Evolutionary conservation across 2,888 invertebrate species (phyloP).

Genomic region (Harmothoe impar): DNA sequence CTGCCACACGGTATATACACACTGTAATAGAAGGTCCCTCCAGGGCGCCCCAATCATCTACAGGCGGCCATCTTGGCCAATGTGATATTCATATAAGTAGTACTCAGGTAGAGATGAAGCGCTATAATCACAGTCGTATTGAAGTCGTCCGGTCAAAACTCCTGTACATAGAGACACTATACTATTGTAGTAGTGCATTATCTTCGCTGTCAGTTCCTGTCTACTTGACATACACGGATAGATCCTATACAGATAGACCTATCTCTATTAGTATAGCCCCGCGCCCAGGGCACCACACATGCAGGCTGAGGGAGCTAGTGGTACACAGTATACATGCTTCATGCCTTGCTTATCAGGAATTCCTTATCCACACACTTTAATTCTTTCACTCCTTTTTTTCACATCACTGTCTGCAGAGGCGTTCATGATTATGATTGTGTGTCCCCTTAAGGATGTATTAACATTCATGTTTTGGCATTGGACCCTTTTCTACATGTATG

Average conservation of each 20-base stretch:
- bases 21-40: not conserved
- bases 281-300: not conserved
- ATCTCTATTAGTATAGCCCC: too few species aligned
- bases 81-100: not conserved
- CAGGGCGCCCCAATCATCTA: not conserved
- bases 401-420: too few species aligned
- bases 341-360: too few species aligned
- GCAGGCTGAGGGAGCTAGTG: not conserved
- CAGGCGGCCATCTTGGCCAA: not conserved
- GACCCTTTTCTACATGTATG: too few species aligned
- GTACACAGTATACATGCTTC: too few species aligned
- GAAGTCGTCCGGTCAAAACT: conserved; percentile 49
- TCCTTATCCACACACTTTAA: too few species aligned
- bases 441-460: too few species aligned
- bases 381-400: too few species aligned
- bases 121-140: conserved; percentile 56
- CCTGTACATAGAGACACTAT: conserved; percentile 23
- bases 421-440: too few species aligned
- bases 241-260: too few species aligned
- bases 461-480: too few species aligned
- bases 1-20: not conserved
- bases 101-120: not conserved
- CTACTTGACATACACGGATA: not conserved
- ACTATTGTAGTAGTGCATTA: not conserved
- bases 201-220: not conserved